These are phyloP conservation scores for Hystrix brachyura DNA, from an alignment of 2,113 vertebrate genomes.

Conservation along the genomic window DNA sequence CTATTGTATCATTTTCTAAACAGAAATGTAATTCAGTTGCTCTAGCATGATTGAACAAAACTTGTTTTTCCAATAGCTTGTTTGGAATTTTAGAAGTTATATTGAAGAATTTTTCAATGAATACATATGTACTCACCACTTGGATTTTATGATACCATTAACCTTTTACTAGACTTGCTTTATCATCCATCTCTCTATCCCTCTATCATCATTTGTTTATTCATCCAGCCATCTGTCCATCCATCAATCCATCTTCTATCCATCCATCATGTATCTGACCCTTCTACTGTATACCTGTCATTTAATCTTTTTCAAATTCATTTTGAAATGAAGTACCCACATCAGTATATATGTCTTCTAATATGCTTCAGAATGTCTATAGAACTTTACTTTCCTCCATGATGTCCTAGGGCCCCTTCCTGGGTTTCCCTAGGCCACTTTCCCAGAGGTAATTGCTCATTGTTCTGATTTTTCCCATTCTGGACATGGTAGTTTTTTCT, in stretches of 20 bases:
- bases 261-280: background rate
- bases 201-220: background rate
- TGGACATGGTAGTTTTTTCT: background rate
- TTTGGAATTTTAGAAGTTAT: background rate
- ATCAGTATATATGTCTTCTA: background rate
- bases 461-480: background rate
- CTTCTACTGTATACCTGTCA: background rate
- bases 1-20: background rate
- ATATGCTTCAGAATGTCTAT: background rate
- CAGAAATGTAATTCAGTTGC: background rate
- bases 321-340: background rate
- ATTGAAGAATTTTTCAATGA: background rate
- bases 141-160: accelerated
- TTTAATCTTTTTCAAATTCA: background rate
- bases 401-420: background rate
- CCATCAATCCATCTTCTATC: background rate
- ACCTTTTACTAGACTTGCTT: accelerated
- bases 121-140: background rate
- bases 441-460: background rate
- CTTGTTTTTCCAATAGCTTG: background rate
- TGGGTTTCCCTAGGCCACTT: accelerated
- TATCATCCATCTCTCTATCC: background rate
- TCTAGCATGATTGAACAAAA: background rate
- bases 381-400: background rate
- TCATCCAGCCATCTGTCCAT: background rate